These are phyloP conservation scores for Gasterosteus aculeatus DNA, from an alignment of 2,113 vertebrate species.

Conservation along the genomic window DNA sequence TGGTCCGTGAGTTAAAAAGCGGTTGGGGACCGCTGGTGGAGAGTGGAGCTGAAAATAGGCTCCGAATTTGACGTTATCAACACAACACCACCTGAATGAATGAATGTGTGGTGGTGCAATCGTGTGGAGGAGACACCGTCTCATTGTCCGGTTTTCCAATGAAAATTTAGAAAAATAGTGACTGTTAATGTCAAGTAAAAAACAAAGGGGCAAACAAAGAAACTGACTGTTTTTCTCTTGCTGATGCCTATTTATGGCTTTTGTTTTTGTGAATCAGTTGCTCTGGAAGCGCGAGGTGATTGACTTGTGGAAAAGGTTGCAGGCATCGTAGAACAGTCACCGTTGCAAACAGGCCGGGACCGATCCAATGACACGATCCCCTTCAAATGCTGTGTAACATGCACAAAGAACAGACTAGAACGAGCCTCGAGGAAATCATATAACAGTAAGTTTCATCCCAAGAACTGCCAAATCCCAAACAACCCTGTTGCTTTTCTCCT, in stretches of 20 bases:
- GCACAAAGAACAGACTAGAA: not conserved
- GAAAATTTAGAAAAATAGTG: not conserved
- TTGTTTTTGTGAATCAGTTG: slow-evolving; percentile 23
- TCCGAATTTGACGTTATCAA: not conserved
- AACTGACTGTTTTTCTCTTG: not conserved
- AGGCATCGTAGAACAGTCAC: not conserved
- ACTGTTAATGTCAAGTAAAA: too few species aligned
- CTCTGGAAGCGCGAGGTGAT: slow-evolving; percentile 2
- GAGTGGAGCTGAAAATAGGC: not conserved
- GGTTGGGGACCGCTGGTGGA: too few species aligned
- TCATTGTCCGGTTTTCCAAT: not conserved
- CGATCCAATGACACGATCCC: not conserved
- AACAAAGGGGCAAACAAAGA: not conserved
- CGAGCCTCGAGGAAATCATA: not conserved
- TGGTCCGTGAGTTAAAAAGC: too few species aligned
- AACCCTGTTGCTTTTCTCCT: not conserved
- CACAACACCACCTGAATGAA: not conserved
- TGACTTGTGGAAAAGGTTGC: slow-evolving; percentile 9
- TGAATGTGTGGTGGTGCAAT: not conserved
- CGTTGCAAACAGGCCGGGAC: not conserved
- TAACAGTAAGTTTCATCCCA: not conserved
- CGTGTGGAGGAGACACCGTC: not conserved
- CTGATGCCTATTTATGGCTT: not conserved
- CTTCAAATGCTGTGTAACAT: not conserved
- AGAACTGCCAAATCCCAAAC: not conserved